Evolutionary conservation across 2,888 invertebrate species (phyloP).

Genomic region (Scaptodrosophila latifasciaeformis): DNA sequence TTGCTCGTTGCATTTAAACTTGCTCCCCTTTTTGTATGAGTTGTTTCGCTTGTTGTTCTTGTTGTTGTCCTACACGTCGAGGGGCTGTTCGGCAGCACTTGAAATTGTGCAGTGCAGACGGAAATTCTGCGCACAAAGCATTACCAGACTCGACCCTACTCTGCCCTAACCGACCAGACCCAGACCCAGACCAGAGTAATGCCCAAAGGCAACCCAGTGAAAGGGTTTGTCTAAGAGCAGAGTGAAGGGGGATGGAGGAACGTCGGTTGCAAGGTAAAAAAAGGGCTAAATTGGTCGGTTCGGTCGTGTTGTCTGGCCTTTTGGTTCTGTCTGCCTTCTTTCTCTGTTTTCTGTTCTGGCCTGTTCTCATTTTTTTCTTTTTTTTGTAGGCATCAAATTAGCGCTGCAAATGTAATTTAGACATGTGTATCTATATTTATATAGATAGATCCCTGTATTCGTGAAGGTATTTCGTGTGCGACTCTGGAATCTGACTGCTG

Average conservation of each 20-base stretch:
- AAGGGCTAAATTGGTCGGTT: too few species aligned
- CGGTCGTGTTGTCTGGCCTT: constrained; percentile 21
- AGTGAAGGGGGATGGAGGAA: too few species aligned
- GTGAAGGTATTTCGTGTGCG: constrained; percentile 18
- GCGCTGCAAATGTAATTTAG: too few species aligned
- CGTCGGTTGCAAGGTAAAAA: constrained; percentile 53
- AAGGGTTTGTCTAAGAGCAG: not conserved
- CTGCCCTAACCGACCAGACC: too few species aligned
- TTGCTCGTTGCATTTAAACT: constrained; percentile 68
- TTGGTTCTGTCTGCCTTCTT: too few species aligned
- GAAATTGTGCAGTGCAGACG: constrained; percentile 65
- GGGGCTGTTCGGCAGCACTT: constrained; percentile 31
- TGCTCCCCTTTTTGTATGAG: constrained; percentile 57
- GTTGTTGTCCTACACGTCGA: not conserved
- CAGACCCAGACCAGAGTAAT: not conserved
- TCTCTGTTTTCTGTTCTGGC: constrained; percentile 28
- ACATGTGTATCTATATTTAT: too few species aligned
- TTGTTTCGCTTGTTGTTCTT: constrained; percentile 1
- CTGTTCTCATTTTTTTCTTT: too few species aligned
- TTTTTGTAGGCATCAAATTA: constrained; percentile 54
- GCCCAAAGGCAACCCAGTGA: not conserved
- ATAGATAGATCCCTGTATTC: too few species aligned
- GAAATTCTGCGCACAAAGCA: constrained; percentile 47
- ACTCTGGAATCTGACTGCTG: constrained; percentile 2
- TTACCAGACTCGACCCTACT: too few species aligned